phyloP scores from a whole-genome alignment of 2,888 invertebrate genomes.

The Nomada ferruginata region DNA sequence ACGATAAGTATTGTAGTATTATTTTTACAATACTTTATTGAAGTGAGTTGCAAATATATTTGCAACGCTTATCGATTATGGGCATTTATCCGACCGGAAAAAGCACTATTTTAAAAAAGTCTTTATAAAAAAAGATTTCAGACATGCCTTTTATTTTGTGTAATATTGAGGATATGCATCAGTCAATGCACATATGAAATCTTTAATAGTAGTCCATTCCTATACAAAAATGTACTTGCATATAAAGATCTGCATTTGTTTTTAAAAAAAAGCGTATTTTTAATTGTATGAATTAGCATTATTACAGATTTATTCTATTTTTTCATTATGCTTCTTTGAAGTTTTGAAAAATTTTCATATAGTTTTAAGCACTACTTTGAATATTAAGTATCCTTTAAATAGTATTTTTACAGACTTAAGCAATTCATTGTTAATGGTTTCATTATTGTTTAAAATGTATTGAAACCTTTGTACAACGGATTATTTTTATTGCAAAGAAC shows the following conservation, averaged over 20 bases:
- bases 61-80: slow-evolving; percentile 15
- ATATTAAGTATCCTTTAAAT: slow-evolving; percentile 2
- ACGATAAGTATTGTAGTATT: slow-evolving; percentile 5
- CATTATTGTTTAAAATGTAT: neutral
- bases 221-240: slow-evolving; percentile 35
- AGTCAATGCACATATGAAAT: slow-evolving; percentile 5
- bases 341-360: slow-evolving; percentile 12
- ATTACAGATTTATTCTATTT: slow-evolving; percentile 12
- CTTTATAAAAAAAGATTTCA: neutral
- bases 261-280: slow-evolving; percentile 8
- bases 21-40: slow-evolving; percentile 12
- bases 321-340: slow-evolving; percentile 21
- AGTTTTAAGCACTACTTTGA: slow-evolving; percentile 2
- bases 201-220: slow-evolving; percentile 39
- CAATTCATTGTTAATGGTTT: slow-evolving; percentile 35
- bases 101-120: neutral
- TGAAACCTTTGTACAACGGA: slow-evolving; percentile 12
- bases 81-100: slow-evolving; percentile 34
- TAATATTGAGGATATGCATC: slow-evolving; percentile 23
- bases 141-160: slow-evolving; percentile 2
- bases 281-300: slow-evolving; percentile 6
- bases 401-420: slow-evolving; percentile 37
- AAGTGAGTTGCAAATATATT: slow-evolving; percentile 7
- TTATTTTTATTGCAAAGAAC: neutral
- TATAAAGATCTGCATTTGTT: slow-evolving; percentile 43